Conservation (phyloP, 2,888 invertebrate genomes). For the Tanypteryx hageni region DNA sequence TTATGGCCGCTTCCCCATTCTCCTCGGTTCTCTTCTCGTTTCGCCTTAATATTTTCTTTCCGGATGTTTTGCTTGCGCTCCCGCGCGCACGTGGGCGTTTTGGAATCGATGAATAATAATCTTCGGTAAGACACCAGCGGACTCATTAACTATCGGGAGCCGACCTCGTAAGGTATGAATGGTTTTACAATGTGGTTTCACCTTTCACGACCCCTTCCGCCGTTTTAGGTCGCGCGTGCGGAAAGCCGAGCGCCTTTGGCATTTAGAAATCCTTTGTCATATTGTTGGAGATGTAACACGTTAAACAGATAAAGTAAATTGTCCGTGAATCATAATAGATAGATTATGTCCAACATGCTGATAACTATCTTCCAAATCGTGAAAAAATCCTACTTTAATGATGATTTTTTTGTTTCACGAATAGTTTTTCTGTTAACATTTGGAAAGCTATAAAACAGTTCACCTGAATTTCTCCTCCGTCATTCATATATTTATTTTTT, state of each 20-base stretch:
- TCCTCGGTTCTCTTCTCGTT: constrained; percentile 11
- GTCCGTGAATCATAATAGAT: too few relatives aligned
- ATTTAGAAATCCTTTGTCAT: not conserved
- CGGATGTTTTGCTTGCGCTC: not conserved
- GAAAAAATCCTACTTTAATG: too few relatives aligned
- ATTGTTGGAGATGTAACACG: not conserved
- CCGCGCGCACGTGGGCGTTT: constrained; percentile 19
- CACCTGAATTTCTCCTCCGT: too few relatives aligned
- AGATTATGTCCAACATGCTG: too few relatives aligned
- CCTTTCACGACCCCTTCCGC: not conserved
- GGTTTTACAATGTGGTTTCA: constrained; percentile 9
- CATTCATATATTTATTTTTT: too few relatives aligned
- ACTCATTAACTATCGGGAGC: constrained; percentile 8
- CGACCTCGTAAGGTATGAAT: constrained; percentile 5
- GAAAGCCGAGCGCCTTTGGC: not conserved
- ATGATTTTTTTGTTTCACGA: too few relatives aligned
- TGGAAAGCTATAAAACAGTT: too few relatives aligned
- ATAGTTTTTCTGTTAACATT: too few relatives aligned
- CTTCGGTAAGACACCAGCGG: not conserved
- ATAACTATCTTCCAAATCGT: too few relatives aligned
- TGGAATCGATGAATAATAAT: constrained; percentile 36
- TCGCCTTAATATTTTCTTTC: constrained; percentile 1
- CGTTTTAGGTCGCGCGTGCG: not conserved
- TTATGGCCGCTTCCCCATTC: not conserved
- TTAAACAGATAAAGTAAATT: not conserved